These are phyloP conservation scores for Dromaius novaehollandiae DNA, from an alignment of 2,113 vertebrate species.

Conservation along the genomic window DNA sequence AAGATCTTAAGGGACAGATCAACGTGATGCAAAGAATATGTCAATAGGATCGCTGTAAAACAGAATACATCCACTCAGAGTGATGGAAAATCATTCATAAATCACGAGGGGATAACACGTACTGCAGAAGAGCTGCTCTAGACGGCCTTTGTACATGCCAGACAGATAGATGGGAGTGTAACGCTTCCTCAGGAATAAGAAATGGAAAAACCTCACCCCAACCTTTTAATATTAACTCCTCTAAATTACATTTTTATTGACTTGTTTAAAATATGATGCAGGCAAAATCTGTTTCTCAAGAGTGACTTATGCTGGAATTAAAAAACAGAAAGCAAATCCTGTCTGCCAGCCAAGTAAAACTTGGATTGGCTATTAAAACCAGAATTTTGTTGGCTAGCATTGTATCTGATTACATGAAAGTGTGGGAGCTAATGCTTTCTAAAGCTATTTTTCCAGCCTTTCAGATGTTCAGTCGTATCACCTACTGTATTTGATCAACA, in stretches of 20 bases:
- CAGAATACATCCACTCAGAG: not conserved
- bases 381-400: conserved; percentile 39
- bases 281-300: conserved; percentile 46
- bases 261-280: conserved; percentile 31
- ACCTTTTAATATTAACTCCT: not conserved
- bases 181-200: not conserved
- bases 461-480: not conserved
- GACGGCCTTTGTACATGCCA: not conserved
- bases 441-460: conserved; percentile 34
- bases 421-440: conserved; percentile 25
- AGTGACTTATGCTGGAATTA: conserved; percentile 40
- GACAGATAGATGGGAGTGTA: not conserved
- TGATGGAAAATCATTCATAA: conserved; percentile 18
- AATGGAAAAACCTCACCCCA: not conserved
- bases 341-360: conserved; percentile 52
- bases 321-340: conserved; percentile 36
- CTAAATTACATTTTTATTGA: conserved; percentile 12
- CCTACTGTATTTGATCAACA: not conserved
- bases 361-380: conserved; percentile 53
- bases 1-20: not conserved
- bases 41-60: not conserved
- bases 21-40: not conserved
- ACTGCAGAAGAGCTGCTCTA: not conserved
- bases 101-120: not conserved
- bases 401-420: conserved; percentile 43